Evolutionary conservation across 23 tunicate genomes (phyloP).

Genomic region (Botrylloides violaceus): DNA sequence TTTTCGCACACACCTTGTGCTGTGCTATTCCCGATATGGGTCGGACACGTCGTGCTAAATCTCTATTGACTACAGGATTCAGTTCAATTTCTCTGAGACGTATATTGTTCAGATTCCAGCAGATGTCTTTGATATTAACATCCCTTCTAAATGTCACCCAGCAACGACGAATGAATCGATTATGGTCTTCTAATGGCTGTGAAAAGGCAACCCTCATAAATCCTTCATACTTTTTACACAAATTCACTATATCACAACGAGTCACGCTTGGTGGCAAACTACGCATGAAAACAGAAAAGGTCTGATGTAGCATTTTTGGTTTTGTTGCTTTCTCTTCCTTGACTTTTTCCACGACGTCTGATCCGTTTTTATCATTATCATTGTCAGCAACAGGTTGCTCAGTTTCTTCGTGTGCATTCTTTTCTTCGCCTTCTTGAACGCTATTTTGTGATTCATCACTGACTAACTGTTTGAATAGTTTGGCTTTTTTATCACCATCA

Average conservation of each 20-base stretch:
- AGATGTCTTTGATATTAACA: slow-evolving; percentile 98
- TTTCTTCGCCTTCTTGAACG: slow-evolving; percentile 7
- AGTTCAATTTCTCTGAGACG: slow-evolving; percentile 81
- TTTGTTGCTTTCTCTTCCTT: slow-evolving; percentile 21
- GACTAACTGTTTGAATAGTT: slow-evolving; percentile 71
- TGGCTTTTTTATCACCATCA: slow-evolving; percentile 32
- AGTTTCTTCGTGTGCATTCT: not conserved
- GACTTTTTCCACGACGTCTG: not conserved
- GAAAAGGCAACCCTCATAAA: slow-evolving; percentile 97
- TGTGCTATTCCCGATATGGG: slow-evolving; percentile 92
- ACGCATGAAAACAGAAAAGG: slow-evolving; percentile 95
- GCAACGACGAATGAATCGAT: slow-evolving; percentile 96
- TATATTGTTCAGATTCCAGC: slow-evolving; percentile 95
- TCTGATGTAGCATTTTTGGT: slow-evolving; percentile 75
- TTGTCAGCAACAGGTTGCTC: not conserved
- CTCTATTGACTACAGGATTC: slow-evolving; percentile 98
- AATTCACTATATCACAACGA: slow-evolving; percentile 78
- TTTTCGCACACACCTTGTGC: slow-evolving; percentile 71
- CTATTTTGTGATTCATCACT: slow-evolving; percentile 32
- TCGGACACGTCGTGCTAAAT: slow-evolving; percentile 86
- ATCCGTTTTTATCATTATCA: not conserved
- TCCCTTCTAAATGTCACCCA: slow-evolving; percentile 95
- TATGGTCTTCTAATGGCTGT: slow-evolving; percentile 86
- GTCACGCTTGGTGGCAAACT: slow-evolving; percentile 89
- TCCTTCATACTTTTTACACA: slow-evolving; percentile 93